Percentiles rank a stretch among this genome's conserved stretches.
phyloP scores from a whole-genome alignment of 2,113 vertebrate species.

The Sander lucioperca region DNA sequence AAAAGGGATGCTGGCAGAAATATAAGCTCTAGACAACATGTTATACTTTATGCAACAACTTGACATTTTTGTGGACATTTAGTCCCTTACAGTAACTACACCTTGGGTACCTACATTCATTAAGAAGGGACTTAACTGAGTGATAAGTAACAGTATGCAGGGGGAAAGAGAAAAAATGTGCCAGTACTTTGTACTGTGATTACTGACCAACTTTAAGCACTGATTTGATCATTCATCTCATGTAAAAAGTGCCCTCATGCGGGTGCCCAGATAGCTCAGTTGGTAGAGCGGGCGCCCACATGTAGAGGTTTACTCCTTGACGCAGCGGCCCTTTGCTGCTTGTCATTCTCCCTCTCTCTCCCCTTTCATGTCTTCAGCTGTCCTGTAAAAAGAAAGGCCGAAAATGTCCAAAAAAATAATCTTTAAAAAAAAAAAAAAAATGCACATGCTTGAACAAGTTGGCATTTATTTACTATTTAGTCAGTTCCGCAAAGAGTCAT shows the following conservation, averaged over 20 bases:
- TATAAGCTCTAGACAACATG: background rate
- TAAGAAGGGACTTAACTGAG: background rate
- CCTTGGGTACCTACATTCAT: background rate
- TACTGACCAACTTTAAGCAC: background rate
- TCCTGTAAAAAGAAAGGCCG: too few relatives aligned
- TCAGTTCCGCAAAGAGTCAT: background rate
- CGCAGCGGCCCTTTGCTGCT: too few relatives aligned
- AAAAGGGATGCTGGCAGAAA: background rate
- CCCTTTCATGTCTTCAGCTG: too few relatives aligned
- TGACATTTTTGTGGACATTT: background rate
- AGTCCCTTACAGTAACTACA: background rate
- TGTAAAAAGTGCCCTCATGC: background rate
- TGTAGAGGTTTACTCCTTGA: too few relatives aligned
- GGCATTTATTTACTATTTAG: too few relatives aligned
- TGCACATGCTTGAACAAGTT: too few relatives aligned
- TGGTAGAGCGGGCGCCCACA: too few relatives aligned
- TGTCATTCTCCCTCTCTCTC: too few relatives aligned
- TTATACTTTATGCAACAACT: background rate
- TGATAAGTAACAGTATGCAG: background rate
- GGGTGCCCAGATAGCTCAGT: too few relatives aligned
- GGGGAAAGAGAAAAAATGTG: background rate
- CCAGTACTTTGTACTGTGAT: background rate
- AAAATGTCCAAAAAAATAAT: too few relatives aligned
- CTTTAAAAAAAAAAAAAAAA: background rate
- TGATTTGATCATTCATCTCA: conserved; percentile 2